Evolutionary conservation across 2,797 vertebrate species (phyloP), one percentile per base, ranked within the genome.

Genomic region (Eulemur rubriventer): DNA sequence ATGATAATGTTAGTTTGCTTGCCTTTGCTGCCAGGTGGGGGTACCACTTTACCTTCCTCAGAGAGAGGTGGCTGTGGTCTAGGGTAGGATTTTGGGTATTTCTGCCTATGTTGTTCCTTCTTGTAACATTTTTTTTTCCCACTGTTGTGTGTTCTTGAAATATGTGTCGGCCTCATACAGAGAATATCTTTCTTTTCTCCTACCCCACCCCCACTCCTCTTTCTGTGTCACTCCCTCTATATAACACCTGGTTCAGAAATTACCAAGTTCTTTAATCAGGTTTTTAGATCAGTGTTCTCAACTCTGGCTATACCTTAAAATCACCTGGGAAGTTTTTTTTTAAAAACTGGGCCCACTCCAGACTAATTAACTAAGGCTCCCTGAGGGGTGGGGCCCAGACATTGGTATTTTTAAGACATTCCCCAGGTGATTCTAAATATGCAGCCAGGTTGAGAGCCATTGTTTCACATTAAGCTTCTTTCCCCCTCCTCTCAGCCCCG

Each of bases 281-380:
- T 95, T 97, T 97, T 93, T 73, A 96, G 93, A 96, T 89, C 59
- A 93, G 52, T n/a, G 59, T 93, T 95, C 48, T 89, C 26, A 80
- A 76, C 12, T 28, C 35, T 87, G 75, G 79, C 22, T 69, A 7
- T 90, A 83, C 22, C 55, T 79, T 26, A 79, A 89, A 91, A 83
- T 84, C 81, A 81, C 43, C 57, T 69, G 89, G 87, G 89, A 94
- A 89, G 85, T 89, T n/a, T 67, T 67, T 35, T 67, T 35, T 18
- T 73, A 67, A 78, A 92, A 26, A 52, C 67, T 95, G 18, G 86
- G 73, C 28, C 57, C 16, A 89, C 14, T 76, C 57, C 41, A 95
- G 72, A 52, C 78, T 80, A 94, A 95, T 91, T 91, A 94, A 91
- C 43, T 81, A 70, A 83, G 61, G 63, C 30, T 96, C 73, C 81